Base-by-base conservation (phyloP, 2,888 invertebrate genomes). In the Capitulum mitella region DNA sequence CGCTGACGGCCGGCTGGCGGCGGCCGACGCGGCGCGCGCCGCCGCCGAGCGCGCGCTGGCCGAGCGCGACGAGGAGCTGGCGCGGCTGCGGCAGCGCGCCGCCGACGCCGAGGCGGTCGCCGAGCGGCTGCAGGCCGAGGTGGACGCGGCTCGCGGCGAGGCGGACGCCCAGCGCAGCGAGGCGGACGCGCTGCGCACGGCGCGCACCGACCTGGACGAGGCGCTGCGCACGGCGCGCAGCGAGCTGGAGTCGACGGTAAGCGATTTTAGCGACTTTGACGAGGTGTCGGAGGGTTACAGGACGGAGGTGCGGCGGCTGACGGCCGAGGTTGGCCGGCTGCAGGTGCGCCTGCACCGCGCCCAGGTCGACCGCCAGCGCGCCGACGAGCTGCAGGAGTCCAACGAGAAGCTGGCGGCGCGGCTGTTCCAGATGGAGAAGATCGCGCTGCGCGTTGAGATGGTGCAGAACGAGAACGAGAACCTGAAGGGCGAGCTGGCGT, bases 101-200 rank as follows among this genome's bases (percentile, higher is more conserved):
- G 46, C 16, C 16, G 1, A 19, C 34, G 61, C 16, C 32, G 48
- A 14, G 32, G 29, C 34, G 77, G 58, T 3, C 29, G 29, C 14
- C 29, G 29, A 51, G 78, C 61, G 64, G 40, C 77, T 79, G 78
- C 77, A 78, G 78, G 48, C 70, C 77, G 77, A 78, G 79, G 51
- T 43, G 70, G 79, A 48, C 37, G 80, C 34, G 6, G n/a, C 64
- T 78, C 74, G 51, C 79, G 32, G 51, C 75, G 48, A 77, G 48
- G 29, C 78, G 78, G 75, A 80, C 79, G 75, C 78, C 81, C 51
- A 79, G 46, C 77, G 58, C 79, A n/a, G 51, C 75, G 48, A 77
- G 48, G 29, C 80, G 32, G 79, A 78, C 40, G 74, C 79, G 19
- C 58, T 80, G 37, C 80, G 78, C 74, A 81, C 78, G 78, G 78